A percentile compares a stretch with the other conserved stretches of the same genome.
phyloP scores from a whole-genome alignment of 2,797 vertebrate species.

The Bothrops alternatus region DNA sequence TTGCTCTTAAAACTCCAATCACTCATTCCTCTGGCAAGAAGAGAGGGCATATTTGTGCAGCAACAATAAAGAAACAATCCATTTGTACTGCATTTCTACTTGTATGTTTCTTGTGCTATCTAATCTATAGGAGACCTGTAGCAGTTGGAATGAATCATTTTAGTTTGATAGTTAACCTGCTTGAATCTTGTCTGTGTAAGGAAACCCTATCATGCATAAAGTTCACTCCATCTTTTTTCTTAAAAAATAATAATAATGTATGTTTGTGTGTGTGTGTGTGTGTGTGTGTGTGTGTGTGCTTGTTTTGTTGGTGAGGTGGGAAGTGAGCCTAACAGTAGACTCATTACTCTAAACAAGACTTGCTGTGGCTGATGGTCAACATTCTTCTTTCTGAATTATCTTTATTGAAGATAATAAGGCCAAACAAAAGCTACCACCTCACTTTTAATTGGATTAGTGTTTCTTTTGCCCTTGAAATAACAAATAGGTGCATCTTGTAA shows the following conservation, averaged over 20 bases:
- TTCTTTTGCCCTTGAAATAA: slow-evolving; percentile 70
- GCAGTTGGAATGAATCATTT: neutral
- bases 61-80: neutral
- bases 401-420: slow-evolving; percentile 60
- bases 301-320: neutral
- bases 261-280: neutral
- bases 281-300: neutral
- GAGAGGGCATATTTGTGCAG: neutral
- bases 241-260: accelerated
- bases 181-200: neutral
- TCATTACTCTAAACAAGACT: slow-evolving; percentile 67
- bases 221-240: neutral
- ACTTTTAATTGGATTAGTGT: slow-evolving; percentile 69
- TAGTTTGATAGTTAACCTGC: neutral
- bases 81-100: neutral
- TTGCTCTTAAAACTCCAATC: neutral
- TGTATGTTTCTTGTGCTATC: neutral
- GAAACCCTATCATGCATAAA: neutral
- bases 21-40: neutral
- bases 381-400: slow-evolving; percentile 60
- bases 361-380: slow-evolving; percentile 62
- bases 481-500: slow-evolving; percentile 53
- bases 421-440: slow-evolving; percentile 61
- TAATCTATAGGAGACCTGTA: accelerated
- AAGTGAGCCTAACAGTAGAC: slow-evolving; percentile 50